Percentiles rank a stretch among this genome's conserved stretches.
These are phyloP conservation scores for Pelodytes ibericus DNA, from an alignment of 2,797 vertebrate species.

Conservation along the genomic window DNA sequence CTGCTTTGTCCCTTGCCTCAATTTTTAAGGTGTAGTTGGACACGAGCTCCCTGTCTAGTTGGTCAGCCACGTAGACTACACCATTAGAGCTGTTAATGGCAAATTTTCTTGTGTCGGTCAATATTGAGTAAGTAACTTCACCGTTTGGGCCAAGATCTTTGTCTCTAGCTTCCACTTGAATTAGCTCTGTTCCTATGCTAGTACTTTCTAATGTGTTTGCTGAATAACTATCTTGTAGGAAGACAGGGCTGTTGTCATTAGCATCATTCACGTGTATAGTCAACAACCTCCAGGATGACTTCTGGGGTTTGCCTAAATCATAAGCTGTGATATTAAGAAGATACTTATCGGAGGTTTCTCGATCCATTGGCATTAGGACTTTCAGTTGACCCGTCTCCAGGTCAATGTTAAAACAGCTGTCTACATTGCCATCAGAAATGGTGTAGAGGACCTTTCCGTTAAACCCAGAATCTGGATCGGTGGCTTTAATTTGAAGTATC, in stretches of 20 bases:
- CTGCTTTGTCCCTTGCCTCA: slow-evolving; percentile 89
- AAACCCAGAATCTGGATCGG: slow-evolving; percentile 92
- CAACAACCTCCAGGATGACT: slow-evolving; percentile 85
- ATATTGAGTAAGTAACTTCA: slow-evolving; percentile 84
- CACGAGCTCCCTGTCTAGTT: slow-evolving; percentile 86
- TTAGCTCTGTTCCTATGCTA: slow-evolving; percentile 87
- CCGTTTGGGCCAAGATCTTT: slow-evolving; percentile 89
- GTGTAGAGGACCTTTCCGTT: slow-evolving; percentile 91
- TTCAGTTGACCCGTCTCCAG: slow-evolving; percentile 85
- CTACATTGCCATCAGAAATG: slow-evolving; percentile 89
- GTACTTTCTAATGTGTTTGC: slow-evolving; percentile 91
- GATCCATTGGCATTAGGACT: slow-evolving; percentile 90
- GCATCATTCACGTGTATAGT: slow-evolving; percentile 88
- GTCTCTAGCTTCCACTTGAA: slow-evolving; percentile 93
- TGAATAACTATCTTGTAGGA: slow-evolving; percentile 86
- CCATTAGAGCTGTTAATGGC: slow-evolving; percentile 89
- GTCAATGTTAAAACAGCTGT: slow-evolving; percentile 90
- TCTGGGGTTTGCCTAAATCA: slow-evolving; percentile 90
- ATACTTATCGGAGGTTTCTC: slow-evolving; percentile 89
- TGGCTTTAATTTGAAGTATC: slow-evolving; percentile 87
- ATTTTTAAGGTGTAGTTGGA: slow-evolving; percentile 88
- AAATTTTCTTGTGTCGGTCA: slow-evolving; percentile 89
- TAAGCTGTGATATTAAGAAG: slow-evolving; percentile 92
- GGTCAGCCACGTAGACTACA: slow-evolving; percentile 88
- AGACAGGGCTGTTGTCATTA: slow-evolving; percentile 91